Conservation (phyloP, 2,888 invertebrate genomes). For the Dryocosmus kuriphilus region DNA sequence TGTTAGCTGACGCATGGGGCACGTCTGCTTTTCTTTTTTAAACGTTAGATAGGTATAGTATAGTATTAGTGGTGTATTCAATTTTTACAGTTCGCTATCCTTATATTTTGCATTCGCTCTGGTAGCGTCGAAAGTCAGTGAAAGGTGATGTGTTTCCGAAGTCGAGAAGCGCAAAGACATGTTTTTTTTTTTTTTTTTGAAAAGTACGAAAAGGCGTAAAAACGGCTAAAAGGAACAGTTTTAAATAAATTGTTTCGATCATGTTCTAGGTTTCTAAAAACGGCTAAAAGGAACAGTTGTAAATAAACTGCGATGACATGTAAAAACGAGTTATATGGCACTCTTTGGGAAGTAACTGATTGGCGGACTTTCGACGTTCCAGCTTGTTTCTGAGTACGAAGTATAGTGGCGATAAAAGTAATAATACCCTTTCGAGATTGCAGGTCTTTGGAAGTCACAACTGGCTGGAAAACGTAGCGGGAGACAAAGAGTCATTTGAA, state of each 20-base stretch:
- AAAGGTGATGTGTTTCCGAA: not conserved
- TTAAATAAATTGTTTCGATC: not conserved
- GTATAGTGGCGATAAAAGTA: conserved; percentile 52
- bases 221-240: not conserved
- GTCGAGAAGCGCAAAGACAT: not conserved
- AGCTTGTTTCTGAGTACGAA: conserved; percentile 33
- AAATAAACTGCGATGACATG: not conserved
- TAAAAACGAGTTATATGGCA: conserved; percentile 18
- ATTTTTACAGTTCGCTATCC: conserved; percentile 71
- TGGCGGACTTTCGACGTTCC: conserved; percentile 41
- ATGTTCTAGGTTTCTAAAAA: not conserved
- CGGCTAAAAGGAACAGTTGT: not conserved
- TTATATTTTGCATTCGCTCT: conserved; percentile 63
- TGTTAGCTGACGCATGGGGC: conserved; percentile 63
- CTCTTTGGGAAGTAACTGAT: conserved; percentile 7
- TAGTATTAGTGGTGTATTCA: conserved; percentile 71
- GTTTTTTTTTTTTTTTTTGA: not conserved
- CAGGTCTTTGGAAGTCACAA: conserved; percentile 68
- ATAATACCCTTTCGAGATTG: conserved; percentile 52
- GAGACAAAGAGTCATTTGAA: not conserved
- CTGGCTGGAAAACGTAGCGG: conserved; percentile 56
- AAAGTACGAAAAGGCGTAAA: not conserved
- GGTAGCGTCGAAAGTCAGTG: conserved; percentile 56
- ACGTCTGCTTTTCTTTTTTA: conserved; percentile 59
- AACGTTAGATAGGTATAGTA: conserved; percentile 65